A percentile compares a stretch with the other conserved stretches of the same genome.
Conservation (phyloP, 2,888 invertebrate species). For the Trachelus stipa region DNA sequence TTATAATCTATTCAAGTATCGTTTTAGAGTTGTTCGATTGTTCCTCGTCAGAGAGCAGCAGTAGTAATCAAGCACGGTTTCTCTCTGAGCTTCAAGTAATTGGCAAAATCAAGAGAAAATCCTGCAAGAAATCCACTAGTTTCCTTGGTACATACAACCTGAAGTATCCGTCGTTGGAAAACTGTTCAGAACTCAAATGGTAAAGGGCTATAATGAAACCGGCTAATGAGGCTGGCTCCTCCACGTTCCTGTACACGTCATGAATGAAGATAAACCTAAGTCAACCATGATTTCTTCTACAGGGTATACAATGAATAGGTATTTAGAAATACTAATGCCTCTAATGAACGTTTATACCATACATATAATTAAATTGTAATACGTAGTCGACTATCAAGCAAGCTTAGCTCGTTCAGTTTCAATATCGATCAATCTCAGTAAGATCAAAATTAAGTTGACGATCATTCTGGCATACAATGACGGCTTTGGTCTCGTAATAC, state of each 20-base stretch:
- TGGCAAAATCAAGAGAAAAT: background rate
- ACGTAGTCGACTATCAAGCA: background rate
- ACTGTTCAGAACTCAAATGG: background rate
- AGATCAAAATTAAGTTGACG: background rate
- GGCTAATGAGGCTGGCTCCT: background rate
- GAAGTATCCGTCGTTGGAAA: background rate
- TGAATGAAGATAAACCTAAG: background rate
- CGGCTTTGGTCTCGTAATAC: background rate
- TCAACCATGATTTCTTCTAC: background rate
- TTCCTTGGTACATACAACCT: background rate
- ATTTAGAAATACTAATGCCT: background rate
- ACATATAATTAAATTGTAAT: background rate
- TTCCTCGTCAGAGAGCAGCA: background rate
- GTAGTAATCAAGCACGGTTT: background rate
- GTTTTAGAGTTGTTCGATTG: background rate
- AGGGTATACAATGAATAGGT: background rate
- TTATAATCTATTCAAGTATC: background rate
- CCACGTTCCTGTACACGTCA: background rate
- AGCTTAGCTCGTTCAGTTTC: background rate
- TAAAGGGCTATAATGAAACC: background rate
- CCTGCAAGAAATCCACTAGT: background rate
- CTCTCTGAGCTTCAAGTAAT: background rate
- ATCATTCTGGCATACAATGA: background rate
- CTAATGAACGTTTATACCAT: background rate
- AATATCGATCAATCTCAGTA: background rate